A percentile compares a stretch with the other conserved stretches of the same genome.
Conservation (phyloP, 2,113 vertebrate species). For the Hepsetus odoe region DNA sequence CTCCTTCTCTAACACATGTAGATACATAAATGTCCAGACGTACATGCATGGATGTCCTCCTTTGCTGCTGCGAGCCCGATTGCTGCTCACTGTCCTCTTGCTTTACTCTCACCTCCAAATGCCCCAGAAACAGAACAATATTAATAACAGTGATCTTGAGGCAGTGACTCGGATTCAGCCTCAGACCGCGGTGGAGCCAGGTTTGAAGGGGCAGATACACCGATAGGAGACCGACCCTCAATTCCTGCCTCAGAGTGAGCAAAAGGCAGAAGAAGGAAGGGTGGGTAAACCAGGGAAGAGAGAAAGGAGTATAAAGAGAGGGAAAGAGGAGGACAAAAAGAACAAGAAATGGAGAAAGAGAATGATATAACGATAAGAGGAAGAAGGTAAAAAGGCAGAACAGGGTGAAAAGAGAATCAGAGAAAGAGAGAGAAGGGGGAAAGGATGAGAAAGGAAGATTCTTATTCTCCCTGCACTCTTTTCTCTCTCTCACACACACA, state of each 20-base stretch:
- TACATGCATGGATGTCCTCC: too few species aligned
- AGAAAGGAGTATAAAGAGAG: too few species aligned
- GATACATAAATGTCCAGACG: background rate
- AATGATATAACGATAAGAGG: too few species aligned
- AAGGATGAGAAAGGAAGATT: too few species aligned
- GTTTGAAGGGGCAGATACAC: conserved; percentile 36
- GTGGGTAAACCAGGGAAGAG: too few species aligned
- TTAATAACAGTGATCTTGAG: conserved; percentile 49
- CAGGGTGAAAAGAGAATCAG: background rate
- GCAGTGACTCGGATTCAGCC: conserved; percentile 33
- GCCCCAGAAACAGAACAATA: conserved; percentile 28
- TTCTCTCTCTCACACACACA: too few species aligned
- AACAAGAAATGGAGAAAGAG: too few species aligned
- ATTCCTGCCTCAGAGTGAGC: conserved; percentile 25
- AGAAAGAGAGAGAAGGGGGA: background rate
- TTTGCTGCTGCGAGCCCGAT: too few species aligned
- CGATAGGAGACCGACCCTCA: conserved; percentile 25
- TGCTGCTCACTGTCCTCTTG: background rate
- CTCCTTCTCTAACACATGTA: conserved; percentile 6
- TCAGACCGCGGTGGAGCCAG: conserved; percentile 24
- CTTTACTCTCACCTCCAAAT: background rate
- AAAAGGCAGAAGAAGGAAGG: too few species aligned
- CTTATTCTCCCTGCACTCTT: too few species aligned
- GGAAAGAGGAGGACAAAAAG: too few species aligned
- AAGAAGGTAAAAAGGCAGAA: background rate